Percentiles rank a stretch among this genome's conserved stretches.
Conservation (phyloP, 2,888 invertebrate species). For the Parnassius apollo region DNA sequence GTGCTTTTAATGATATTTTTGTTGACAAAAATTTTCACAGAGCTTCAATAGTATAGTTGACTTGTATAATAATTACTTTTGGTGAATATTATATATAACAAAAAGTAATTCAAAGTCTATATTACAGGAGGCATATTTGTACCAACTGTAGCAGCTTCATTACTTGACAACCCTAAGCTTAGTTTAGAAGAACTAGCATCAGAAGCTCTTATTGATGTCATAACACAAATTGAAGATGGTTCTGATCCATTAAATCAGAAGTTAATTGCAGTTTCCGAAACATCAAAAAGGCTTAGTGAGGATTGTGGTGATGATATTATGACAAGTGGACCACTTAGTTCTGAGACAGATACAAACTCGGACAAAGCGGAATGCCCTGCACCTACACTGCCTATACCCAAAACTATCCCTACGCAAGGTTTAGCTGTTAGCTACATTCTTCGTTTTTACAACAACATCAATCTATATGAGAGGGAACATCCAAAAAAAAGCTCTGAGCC, state of each 20-base stretch:
- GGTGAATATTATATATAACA: no score
- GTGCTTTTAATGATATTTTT: no score
- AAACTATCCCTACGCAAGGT: conserved; percentile 65
- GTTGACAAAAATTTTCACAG: no score
- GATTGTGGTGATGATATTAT: conserved; percentile 65
- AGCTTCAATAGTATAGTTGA: no score
- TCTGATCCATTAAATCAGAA: conserved; percentile 81
- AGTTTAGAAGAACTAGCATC: conserved; percentile 81
- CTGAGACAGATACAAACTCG: conserved; percentile 49
- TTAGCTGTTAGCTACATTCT: conserved; percentile 71
- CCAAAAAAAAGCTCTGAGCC: conserved; percentile 89
- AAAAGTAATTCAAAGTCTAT: conserved; percentile 10
- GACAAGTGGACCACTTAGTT: conserved; percentile 54
- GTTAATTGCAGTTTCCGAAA: conserved; percentile 63
- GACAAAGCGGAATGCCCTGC: conserved; percentile 70
- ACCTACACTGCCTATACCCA: conserved; percentile 67
- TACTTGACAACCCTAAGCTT: conserved; percentile 76
- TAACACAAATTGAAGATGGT: conserved; percentile 80
- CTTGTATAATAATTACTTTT: not conserved
- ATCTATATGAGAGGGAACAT: conserved; percentile 87
- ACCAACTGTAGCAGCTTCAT: conserved; percentile 77
- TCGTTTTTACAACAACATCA: conserved; percentile 85
- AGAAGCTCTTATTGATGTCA: conserved; percentile 84
- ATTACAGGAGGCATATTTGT: conserved; percentile 78
- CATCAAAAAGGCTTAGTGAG: conserved; percentile 70